These are phyloP conservation scores for Chloebia gouldiae DNA, from an alignment of 2,113 vertebrate genomes.

Conservation along the genomic window DNA sequence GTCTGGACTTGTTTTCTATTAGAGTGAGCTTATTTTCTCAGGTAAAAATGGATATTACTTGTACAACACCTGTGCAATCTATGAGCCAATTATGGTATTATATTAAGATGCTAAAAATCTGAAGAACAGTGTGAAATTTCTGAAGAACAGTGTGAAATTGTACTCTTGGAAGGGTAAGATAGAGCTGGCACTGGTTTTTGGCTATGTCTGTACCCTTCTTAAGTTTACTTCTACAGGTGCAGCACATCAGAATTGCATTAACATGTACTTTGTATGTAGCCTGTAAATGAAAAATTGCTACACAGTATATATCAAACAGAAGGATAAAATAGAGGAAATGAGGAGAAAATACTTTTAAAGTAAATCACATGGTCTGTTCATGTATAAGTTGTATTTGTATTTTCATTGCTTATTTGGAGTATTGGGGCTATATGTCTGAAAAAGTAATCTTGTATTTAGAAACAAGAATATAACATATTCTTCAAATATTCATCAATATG, in stretches of 20 bases:
- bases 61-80: not conserved
- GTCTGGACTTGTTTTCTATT: not conserved
- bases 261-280: not conserved
- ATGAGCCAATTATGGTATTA: not conserved
- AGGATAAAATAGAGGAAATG: not conserved
- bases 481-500: not conserved
- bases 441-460: not conserved
- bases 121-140: not conserved
- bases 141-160: not conserved
- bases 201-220: not conserved
- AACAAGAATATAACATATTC: not conserved
- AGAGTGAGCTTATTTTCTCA: not conserved
- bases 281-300: not conserved
- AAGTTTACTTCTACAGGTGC: not conserved
- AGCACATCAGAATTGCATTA: not conserved
- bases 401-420: constrained; percentile 4
- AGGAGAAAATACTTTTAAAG: not conserved
- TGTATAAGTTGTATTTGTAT: not conserved
- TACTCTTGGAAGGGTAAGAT: not conserved
- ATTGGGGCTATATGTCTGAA: constrained; percentile 7
- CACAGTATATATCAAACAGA: not conserved
- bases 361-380: not conserved
- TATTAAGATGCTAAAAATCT: not conserved
- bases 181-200: not conserved
- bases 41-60: not conserved